Base-by-base conservation (phyloP, 2,113 vertebrate genomes). In the Ancistrus triradiatus region DNA sequence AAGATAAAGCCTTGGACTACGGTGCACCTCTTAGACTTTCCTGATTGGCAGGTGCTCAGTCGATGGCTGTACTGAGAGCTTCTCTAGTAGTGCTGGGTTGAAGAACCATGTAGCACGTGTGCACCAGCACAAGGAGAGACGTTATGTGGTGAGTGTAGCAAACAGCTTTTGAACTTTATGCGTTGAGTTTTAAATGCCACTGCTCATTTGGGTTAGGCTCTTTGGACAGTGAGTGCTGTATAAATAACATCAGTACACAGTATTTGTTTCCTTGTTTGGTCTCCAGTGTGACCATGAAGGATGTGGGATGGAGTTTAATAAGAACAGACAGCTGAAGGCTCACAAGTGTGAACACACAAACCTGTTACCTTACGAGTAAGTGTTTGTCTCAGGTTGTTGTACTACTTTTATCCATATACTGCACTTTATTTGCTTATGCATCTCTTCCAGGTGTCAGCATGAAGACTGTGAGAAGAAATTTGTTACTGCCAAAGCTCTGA, bases 281-380 rank as follows among this genome's bases (percentile, higher is more conserved):
- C 43, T 74, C 70, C 70, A 95, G 95, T 98, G 96, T 27, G 62
- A 82, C 65, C 82, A 89, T 68, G 77, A 86, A 61, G 90, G 85
- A 17, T 98, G 95, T 76, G 72, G 68, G 33, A 83, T 88, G 65
- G 70, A 83, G 42, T 98, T 98, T 75, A 88, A 48, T 73, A 97
- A 98, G 65, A 91, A 89, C 68, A 91, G 89, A 35, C 91, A 92
- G 58, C 88, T 98, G 52, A 93, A 87, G 73, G 68, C 79, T 33
- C 96, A 98, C 68, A 83, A 80, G 31, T 88, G 75, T 81, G 85
- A 89, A 43, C 95, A 98, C 55, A 85, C 82, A 31, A 79, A 77
- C 0, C 63, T 85, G 17, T 80, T 81, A 1, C 82, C 82, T 0
- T 98, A 93, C 83, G 87, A 77, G 95, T 98, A 73, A 60, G 93